Conservation (phyloP, 2,113 vertebrate species). For the Halcyon malimbica region DNA sequence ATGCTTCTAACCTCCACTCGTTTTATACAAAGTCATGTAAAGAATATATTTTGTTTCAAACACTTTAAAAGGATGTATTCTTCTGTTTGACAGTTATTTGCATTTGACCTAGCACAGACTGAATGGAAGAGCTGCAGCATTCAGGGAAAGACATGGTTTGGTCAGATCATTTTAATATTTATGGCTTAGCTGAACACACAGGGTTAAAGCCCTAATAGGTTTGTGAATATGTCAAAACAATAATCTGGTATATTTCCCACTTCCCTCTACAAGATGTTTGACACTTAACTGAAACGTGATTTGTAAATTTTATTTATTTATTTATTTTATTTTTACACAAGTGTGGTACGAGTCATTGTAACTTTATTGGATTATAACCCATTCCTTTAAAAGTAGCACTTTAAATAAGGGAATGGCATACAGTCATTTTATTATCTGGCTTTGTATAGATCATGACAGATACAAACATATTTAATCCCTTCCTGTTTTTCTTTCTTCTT, state of each 20-base stretch:
- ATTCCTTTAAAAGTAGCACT: conserved; percentile 28
- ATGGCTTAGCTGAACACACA: conserved; percentile 29
- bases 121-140: conserved; percentile 63
- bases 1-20: background rate
- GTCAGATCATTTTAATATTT: conserved; percentile 48
- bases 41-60: conserved; percentile 25
- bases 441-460: background rate
- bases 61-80: conserved; percentile 28
- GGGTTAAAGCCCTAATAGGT: conserved; percentile 52
- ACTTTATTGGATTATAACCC: conserved; percentile 43
- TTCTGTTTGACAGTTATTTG: conserved; percentile 60
- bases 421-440: conserved; percentile 14
- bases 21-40: background rate
- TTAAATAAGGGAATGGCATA: background rate
- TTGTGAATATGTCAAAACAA: conserved; percentile 5
- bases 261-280: background rate
- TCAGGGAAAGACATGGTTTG: conserved; percentile 13
- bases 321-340: background rate
- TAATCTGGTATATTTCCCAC: background rate
- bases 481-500: background rate
- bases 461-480: background rate
- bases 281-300: background rate
- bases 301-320: background rate
- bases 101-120: conserved; percentile 64
- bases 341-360: conserved; percentile 28